These are phyloP conservation scores for Heliconius erato DNA, from an alignment of 2,888 invertebrate species.

Conservation along the genomic window DNA sequence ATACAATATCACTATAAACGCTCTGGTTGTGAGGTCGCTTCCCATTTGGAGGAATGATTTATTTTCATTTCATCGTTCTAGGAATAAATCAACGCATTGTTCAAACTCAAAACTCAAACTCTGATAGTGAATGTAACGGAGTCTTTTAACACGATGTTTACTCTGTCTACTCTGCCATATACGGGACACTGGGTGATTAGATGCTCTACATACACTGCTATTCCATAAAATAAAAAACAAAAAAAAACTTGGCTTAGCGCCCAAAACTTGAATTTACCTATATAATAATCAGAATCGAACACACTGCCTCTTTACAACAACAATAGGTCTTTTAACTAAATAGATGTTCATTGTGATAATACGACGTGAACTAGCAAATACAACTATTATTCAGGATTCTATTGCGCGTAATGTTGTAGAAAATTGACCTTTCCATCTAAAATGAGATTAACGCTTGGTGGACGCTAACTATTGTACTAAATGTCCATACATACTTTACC, in stretches of 20 bases:
- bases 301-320: background rate
- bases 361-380: slow-evolving; percentile 22
- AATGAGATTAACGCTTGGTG: slow-evolving; percentile 9
- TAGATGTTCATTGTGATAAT: background rate
- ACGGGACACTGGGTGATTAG: too few relatives aligned
- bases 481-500: background rate
- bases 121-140: too few relatives aligned
- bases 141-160: too few relatives aligned
- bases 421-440: slow-evolving; percentile 38
- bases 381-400: slow-evolving; percentile 17
- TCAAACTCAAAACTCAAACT: too few relatives aligned
- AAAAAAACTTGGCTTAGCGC: background rate
- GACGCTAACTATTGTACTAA: background rate
- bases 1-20: too few relatives aligned
- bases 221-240: background rate
- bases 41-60: too few relatives aligned
- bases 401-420: slow-evolving; percentile 43
- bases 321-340: background rate
- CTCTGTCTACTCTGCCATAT: too few relatives aligned
- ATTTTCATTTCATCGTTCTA: too few relatives aligned
- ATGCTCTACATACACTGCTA: too few relatives aligned
- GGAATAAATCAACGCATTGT: too few relatives aligned
- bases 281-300: background rate
- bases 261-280: too few relatives aligned
- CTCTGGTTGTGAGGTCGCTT: too few relatives aligned